These are phyloP conservation scores for Bimastos eiseni DNA, from an alignment of 2,888 invertebrate species.

Conservation along the genomic window DNA sequence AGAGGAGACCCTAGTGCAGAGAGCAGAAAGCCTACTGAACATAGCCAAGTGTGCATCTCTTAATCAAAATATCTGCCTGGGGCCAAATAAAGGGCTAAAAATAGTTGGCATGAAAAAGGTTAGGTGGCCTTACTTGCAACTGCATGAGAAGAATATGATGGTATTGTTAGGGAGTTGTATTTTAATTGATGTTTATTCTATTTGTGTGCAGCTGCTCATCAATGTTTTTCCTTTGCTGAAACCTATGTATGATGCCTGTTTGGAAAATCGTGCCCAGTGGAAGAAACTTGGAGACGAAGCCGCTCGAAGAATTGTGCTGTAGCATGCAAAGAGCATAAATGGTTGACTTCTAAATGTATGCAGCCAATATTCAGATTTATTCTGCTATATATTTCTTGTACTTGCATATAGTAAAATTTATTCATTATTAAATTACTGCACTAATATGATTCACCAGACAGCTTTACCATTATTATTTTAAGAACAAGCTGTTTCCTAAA, in stretches of 20 bases:
- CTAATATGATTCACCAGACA: not conserved
- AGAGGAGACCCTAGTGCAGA: too few species aligned
- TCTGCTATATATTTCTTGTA: not conserved
- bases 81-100: too few species aligned
- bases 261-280: slow-evolving; percentile 18
- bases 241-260: slow-evolving; percentile 8
- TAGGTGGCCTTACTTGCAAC: not conserved
- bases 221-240: slow-evolving; percentile 19
- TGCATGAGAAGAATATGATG: not conserved
- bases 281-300: slow-evolving; percentile 8
- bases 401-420: not conserved
- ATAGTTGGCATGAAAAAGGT: not conserved
- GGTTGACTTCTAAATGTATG: not conserved
- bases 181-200: not conserved
- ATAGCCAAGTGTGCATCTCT: too few species aligned
- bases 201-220: slow-evolving; percentile 16
- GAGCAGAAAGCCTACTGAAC: too few species aligned
- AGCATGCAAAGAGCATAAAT: not conserved
- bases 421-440: not conserved
- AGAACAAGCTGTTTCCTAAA: slow-evolving; percentile 13
- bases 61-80: too few species aligned
- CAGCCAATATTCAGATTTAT: not conserved
- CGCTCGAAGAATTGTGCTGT: not conserved
- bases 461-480: not conserved
- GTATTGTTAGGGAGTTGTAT: not conserved